Percentiles rank a stretch among this genome's conserved stretches.
These are phyloP conservation scores for Drymonia ruficornis DNA, from an alignment of 2,888 invertebrate species.

Conservation along the genomic window DNA sequence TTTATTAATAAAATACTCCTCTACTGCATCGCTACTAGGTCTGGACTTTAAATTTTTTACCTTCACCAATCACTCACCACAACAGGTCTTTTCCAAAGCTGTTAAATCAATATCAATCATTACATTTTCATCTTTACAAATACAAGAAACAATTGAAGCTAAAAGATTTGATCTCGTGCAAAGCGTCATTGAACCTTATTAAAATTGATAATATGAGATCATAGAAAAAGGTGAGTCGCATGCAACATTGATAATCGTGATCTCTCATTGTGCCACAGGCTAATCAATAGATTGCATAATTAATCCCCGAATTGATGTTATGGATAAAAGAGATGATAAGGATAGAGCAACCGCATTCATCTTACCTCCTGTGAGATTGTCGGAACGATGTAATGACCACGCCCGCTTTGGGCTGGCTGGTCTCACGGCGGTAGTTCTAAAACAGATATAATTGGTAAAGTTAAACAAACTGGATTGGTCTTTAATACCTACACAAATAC, in stretches of 20 bases:
- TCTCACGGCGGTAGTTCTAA: conserved; percentile 79
- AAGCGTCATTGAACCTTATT: conserved; percentile 45
- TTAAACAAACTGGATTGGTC: too few species aligned
- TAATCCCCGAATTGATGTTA: conserved; percentile 19
- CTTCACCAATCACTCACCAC: conserved; percentile 80
- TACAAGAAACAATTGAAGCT: conserved; percentile 24
- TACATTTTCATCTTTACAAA: conserved; percentile 42
- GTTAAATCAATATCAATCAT: conserved; percentile 74
- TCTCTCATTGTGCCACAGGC: conserved; percentile 54
- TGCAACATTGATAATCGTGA: conserved; percentile 70
- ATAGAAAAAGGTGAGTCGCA: conserved; percentile 47
- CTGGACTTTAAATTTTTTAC: conserved; percentile 68
- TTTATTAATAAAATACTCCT: conserved; percentile 53
- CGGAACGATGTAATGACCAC: conserved; percentile 96
- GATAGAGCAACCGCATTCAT: conserved; percentile 9
- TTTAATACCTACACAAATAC: too few species aligned
- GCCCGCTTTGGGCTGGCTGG: conserved; percentile 88
- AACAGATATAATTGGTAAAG: too few species aligned
- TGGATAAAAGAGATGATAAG: conserved; percentile 31
- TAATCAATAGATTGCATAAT: conserved; percentile 31
- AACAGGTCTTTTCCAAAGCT: conserved; percentile 84
- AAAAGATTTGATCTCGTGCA: conserved; percentile 48
- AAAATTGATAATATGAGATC: conserved; percentile 31
- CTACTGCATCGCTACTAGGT: conserved; percentile 68
- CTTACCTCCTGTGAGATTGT: conserved; percentile 93